phyloP scores from a whole-genome alignment of 2,797 vertebrate species.

The Mareca strepera region DNA sequence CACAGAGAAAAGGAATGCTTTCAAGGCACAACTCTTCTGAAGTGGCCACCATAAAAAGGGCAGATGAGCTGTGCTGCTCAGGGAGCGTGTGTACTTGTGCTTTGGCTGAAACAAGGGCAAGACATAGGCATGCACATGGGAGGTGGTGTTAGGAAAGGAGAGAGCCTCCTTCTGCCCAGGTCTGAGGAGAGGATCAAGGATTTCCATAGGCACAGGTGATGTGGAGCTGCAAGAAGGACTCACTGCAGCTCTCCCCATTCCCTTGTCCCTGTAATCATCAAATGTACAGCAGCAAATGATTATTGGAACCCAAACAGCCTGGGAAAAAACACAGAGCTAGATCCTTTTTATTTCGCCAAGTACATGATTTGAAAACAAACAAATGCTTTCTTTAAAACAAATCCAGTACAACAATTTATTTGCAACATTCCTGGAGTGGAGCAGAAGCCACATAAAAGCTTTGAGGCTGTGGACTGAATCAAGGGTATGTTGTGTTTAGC shows the following conservation, averaged over 20 bases:
- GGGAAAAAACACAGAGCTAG: not conserved
- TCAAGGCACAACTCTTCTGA: not conserved
- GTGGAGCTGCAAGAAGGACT: not conserved
- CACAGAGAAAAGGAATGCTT: not conserved
- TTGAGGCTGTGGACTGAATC: not conserved
- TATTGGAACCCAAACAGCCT: not conserved
- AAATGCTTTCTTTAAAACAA: slow-evolving; percentile 29
- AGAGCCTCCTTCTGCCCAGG: rapidly evolving
- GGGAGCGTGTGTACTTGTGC: rapidly evolving
- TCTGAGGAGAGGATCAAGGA: not conserved
- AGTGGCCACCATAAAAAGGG: not conserved
- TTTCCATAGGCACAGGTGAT: not conserved
- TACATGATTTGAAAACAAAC: slow-evolving; percentile 13
- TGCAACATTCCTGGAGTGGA: slow-evolving; percentile 3
- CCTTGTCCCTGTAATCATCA: not conserved
- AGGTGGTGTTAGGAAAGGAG: not conserved
- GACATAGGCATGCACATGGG: rapidly evolving
- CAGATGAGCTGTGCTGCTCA: not conserved
- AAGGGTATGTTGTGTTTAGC: not conserved
- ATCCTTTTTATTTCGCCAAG: not conserved
- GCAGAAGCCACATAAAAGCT: slow-evolving; percentile 30
- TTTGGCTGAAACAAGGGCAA: not conserved
- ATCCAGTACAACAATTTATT: not conserved
- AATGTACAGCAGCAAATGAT: not conserved
- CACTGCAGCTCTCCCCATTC: not conserved